phyloP scores from a whole-genome alignment of 1,140 invertebrate genomes.

The Pseudomyrmex flavicornis region DNA sequence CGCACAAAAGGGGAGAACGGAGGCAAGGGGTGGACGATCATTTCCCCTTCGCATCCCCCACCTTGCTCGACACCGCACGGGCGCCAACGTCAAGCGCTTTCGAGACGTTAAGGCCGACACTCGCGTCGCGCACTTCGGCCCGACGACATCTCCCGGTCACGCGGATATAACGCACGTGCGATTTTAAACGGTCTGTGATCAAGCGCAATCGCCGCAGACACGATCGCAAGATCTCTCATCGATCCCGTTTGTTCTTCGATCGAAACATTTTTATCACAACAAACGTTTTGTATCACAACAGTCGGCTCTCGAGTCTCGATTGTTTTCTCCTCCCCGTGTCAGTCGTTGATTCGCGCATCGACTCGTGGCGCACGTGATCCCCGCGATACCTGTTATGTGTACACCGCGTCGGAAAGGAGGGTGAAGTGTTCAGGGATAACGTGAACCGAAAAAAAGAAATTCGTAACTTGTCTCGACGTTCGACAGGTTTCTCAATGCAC shows the following conservation, averaged over 20 bases:
- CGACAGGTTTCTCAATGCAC: constrained; percentile 66
- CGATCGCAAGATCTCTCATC: too few species aligned
- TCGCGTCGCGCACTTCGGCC: constrained; percentile 81
- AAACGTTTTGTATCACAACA: not conserved
- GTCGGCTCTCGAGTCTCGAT: not conserved
- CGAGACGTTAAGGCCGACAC: constrained; percentile 81
- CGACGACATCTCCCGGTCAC: constrained; percentile 75
- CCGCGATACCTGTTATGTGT: constrained; percentile 66
- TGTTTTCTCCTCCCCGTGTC: not conserved
- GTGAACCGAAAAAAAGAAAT: constrained; percentile 42
- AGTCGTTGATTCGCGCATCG: not conserved
- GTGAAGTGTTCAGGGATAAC: constrained; percentile 59
- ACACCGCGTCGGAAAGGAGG: constrained; percentile 39
- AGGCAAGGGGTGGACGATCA: constrained; percentile 58
- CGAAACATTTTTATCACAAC: not conserved
- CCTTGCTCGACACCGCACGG: constrained; percentile 73
- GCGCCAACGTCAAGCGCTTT: constrained; percentile 80
- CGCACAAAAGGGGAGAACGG: constrained; percentile 8
- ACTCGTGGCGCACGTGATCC: constrained; percentile 57
- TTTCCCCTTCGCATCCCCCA: constrained; percentile 74
- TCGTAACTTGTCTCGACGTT: constrained; percentile 31
- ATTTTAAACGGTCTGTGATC: constrained; percentile 1
- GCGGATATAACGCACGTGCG: constrained; percentile 56
- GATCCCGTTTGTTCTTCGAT: not conserved
- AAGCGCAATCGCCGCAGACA: not conserved